Conservation (phyloP, 2,797 vertebrate species). For the Epinephelus malabaricus region DNA sequence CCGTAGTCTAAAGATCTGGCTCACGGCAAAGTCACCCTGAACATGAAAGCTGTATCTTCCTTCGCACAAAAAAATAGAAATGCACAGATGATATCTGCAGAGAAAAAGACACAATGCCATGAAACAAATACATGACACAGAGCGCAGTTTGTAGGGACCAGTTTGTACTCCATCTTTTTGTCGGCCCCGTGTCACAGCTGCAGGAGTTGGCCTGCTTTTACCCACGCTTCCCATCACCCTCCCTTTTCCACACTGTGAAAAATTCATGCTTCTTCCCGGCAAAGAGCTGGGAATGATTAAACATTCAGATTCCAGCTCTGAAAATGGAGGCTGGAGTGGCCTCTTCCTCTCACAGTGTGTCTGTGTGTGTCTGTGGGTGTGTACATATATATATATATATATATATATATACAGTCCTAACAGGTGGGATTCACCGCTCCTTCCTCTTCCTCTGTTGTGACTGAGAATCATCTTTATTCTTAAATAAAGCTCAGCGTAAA, state of each 20-base stretch:
- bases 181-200: slow-evolving; percentile 16
- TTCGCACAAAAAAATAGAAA: slow-evolving; percentile 11
- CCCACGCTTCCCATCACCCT: slow-evolving; percentile 52
- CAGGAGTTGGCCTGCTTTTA: slow-evolving; percentile 53
- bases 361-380: slow-evolving; percentile 24
- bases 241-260: slow-evolving; percentile 69
- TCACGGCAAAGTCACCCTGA: slow-evolving; percentile 43
- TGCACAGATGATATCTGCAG: not conserved
- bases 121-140: slow-evolving; percentile 1
- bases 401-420: slow-evolving; percentile 13
- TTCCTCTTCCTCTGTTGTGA: slow-evolving; percentile 13
- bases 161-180: slow-evolving; percentile 10
- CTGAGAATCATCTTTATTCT: slow-evolving; percentile 19
- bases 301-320: slow-evolving; percentile 79
- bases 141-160: not conserved
- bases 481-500: slow-evolving; percentile 7
- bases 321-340: slow-evolving; percentile 75
- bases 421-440: not conserved
- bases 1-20: slow-evolving; percentile 45
- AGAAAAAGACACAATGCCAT: not conserved
- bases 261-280: slow-evolving; percentile 77
- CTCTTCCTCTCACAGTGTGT: not conserved
- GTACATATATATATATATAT: slow-evolving; percentile 2
- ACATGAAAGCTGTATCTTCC: slow-evolving; percentile 7
- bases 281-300: slow-evolving; percentile 80